Conservation (phyloP, 37 sponge, comb jelly and placozoan genomes). For the Spongilla lacustris region DNA sequence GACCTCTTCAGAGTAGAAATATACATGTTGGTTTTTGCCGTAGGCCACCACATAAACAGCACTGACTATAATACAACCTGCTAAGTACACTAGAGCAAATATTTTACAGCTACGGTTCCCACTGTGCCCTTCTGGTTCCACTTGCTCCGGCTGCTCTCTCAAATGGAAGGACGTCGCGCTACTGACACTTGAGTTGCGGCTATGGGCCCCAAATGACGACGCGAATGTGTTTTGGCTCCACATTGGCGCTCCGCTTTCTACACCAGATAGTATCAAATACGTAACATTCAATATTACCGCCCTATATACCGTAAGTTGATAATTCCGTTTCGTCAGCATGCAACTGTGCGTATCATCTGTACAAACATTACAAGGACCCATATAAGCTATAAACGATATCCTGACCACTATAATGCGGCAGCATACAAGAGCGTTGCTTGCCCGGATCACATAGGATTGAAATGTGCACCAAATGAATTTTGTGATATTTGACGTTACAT, state of each 20-base stretch:
- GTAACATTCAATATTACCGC: neutral
- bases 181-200: neutral
- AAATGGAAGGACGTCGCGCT: neutral
- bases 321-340: neutral
- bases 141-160: neutral
- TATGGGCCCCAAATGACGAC: neutral
- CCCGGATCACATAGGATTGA: no score
- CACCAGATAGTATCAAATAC: neutral
- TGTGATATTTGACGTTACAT: no score
- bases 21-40: slow-evolving; percentile 27
- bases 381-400: no score
- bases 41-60: slow-evolving; percentile 75
- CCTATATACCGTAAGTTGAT: neutral
- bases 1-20: neutral
- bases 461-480: no score
- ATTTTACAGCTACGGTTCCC: slow-evolving; percentile 61
- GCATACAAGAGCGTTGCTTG: no score
- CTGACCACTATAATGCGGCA: no score
- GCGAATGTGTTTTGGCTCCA: neutral
- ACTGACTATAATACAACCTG: slow-evolving; percentile 59
- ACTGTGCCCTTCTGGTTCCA: neutral
- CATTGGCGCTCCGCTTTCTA: neutral
- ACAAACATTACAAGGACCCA: no score
- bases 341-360: no score
- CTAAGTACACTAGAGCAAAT: slow-evolving; percentile 56